phyloP scores from a whole-genome alignment of 2,113 vertebrate genomes.

The Centropus bengalensis region DNA sequence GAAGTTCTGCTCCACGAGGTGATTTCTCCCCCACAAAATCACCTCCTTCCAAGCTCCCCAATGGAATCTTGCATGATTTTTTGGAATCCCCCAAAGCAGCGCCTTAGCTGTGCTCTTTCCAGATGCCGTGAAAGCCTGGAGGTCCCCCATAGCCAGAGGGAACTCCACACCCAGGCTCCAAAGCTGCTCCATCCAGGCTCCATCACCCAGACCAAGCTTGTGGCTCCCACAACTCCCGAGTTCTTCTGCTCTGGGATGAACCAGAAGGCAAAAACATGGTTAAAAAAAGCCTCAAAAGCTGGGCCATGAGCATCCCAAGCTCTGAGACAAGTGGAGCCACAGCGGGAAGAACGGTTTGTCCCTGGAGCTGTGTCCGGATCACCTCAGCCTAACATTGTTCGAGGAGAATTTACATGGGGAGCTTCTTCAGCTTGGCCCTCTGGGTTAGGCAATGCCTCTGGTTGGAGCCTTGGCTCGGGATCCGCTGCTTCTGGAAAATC shows the following conservation, averaged over 20 bases:
- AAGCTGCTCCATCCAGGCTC: neutral
- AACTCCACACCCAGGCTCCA: neutral
- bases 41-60: neutral
- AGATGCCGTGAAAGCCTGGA: neutral
- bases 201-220: neutral
- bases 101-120: neutral
- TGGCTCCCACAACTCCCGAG: accelerated
- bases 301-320: neutral
- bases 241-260: accelerated
- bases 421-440: neutral
- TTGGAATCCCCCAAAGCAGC: neutral
- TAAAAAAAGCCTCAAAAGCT: neutral
- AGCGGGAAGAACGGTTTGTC: neutral
- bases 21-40: neutral
- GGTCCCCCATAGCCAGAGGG: neutral
- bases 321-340: accelerated
- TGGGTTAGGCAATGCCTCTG: neutral
- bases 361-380: neutral
- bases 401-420: neutral
- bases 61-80: neutral
- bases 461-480: neutral
- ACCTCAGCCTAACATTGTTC: neutral
- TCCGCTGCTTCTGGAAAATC: neutral
- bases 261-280: neutral
- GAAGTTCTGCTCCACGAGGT: neutral